These are phyloP conservation scores for Dicrostonyx torquatus DNA, from an alignment of 2,797 vertebrate species.

Conservation along the genomic window DNA sequence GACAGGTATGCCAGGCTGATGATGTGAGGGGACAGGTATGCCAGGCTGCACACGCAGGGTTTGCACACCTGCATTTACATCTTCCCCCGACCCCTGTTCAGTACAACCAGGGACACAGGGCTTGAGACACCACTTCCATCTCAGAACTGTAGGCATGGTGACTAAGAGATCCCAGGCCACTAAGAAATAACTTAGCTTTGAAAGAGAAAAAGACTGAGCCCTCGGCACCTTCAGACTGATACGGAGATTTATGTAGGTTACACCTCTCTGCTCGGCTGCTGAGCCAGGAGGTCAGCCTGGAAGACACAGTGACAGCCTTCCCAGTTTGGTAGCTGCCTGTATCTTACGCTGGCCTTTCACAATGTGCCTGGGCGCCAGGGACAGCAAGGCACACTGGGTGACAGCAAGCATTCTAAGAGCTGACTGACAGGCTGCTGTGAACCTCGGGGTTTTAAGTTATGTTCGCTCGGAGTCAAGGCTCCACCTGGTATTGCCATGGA, in stretches of 20 bases:
- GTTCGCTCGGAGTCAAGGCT: background rate
- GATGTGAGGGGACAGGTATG: background rate
- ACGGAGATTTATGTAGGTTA: background rate
- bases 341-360: constrained; percentile 50
- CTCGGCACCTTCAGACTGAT: background rate
- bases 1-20: background rate
- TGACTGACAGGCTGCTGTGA: constrained; percentile 3
- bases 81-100: background rate
- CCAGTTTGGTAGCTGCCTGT: background rate
- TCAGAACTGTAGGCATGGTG: background rate
- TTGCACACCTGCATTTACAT: rapidly evolving
- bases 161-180: background rate
- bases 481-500: background rate
- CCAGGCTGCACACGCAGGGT: rapidly evolving
- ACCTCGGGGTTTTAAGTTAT: background rate
- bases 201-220: background rate
- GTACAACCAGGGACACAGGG: background rate
- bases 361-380: background rate
- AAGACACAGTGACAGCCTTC: background rate
- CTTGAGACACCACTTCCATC: background rate
- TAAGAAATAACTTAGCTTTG: background rate
- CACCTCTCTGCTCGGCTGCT: background rate
- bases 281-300: constrained; percentile 6
- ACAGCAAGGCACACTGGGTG: background rate
- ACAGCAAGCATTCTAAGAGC: background rate